Evolutionary conservation across 2,888 invertebrate genomes (phyloP), one percentile per base, ranked within the genome.

Genomic region (Phengaris arion): DNA sequence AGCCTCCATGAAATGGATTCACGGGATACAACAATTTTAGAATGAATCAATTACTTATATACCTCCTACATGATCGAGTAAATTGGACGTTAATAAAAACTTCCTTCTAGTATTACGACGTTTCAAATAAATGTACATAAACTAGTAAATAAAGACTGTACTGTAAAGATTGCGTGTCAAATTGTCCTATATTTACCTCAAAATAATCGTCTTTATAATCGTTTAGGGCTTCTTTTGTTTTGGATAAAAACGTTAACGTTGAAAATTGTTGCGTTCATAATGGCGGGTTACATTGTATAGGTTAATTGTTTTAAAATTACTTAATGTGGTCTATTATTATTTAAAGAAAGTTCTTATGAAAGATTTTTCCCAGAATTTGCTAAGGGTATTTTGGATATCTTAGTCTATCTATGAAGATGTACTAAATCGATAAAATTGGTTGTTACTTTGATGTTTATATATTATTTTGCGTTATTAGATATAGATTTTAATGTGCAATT

Each of bases 101-200:
- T 52, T 51, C 22, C 69, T 70, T 75, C 81, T 83, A 82, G 84
- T 82, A 79, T 80, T 80, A 80, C 77, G 90, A 87, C 89, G 89
- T 91, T 88, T 80, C 83, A 83, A 88, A 92, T 90, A 90, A 86
- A 78, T 91, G 90, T 91, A 91, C 85, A 92, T 92, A 91, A 82
- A 84, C 86, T 92, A 92, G 91, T 85, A 87, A 90, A 88, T 90
- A 91, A 92, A 92, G 93, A 92, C 93, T 92, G 92, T 92, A 86
- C 74, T 78, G 70, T 79, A 75, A 78, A 78, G 77, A 77, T 75
- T 70, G 77, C 75, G 79, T 80, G 78, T 79, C 78, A 77, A 80
- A 80, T 78, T 76, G 72, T 77, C 79, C 77, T 76, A 74, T 80
- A 76, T 78, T 75, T 74, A 78, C 74, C 77, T 78, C 74, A 72